These are phyloP conservation scores for Andricus curvator DNA, from an alignment of 2,888 invertebrate species.

Conservation along the genomic window DNA sequence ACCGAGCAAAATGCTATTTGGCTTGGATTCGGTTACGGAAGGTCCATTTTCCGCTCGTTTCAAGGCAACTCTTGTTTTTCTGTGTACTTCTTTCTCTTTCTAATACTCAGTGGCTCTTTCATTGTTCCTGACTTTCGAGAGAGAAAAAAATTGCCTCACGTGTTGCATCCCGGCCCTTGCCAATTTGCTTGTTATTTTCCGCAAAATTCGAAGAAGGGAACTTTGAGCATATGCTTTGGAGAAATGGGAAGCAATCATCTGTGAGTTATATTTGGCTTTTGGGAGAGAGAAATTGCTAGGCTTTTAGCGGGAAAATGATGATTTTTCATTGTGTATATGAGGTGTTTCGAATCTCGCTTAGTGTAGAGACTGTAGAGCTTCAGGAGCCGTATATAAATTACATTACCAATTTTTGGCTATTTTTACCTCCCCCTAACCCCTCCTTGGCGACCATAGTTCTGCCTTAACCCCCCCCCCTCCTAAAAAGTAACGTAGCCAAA, in stretches of 20 bases:
- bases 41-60: conserved; percentile 40
- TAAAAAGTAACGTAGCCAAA: no score
- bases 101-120: conserved; percentile 8
- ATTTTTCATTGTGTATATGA: background rate
- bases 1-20: conserved; percentile 25
- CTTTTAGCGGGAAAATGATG: background rate
- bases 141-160: conserved; percentile 24
- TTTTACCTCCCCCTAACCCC: no score
- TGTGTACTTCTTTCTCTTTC: conserved; percentile 12
- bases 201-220: conserved; percentile 20
- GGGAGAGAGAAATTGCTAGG: background rate
- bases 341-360: background rate
- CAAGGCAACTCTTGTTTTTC: conserved; percentile 12
- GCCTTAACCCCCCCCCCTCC: no score
- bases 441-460: no score
- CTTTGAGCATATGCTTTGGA: background rate
- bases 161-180: conserved; percentile 10
- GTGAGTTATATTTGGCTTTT: background rate
- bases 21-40: conserved; percentile 36
- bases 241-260: background rate
- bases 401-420: no score
- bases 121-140: conserved; percentile 1
- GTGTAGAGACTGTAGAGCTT: background rate
- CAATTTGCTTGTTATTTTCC: conserved; percentile 16
- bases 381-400: no score